Percentiles rank a stretch among this genome's conserved stretches.
Evolutionary conservation across 2,888 invertebrate genomes (phyloP).

Genomic region (Salticus scenicus): DNA sequence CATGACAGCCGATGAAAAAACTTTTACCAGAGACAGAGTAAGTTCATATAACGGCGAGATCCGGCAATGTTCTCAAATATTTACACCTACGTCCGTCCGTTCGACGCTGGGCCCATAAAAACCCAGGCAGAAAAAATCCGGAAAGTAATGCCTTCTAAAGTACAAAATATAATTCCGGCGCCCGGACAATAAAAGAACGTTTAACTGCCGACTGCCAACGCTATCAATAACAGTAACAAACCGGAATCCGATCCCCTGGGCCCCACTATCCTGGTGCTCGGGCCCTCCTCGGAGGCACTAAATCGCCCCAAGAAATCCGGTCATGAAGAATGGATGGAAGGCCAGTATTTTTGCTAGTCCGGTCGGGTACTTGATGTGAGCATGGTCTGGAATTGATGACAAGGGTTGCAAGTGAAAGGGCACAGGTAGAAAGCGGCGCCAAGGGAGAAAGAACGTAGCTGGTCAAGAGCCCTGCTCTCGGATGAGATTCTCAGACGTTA

Average conservation of each 20-base stretch:
- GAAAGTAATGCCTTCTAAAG: slow-evolving; percentile 58
- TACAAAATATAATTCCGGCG: slow-evolving; percentile 65
- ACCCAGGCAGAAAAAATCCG: slow-evolving; percentile 24
- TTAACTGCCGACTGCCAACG: slow-evolving; percentile 61
- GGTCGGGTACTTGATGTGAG: slow-evolving; percentile 56
- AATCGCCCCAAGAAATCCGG: slow-evolving; percentile 40
- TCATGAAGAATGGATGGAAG: slow-evolving; percentile 64
- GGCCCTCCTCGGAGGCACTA: slow-evolving; percentile 34
- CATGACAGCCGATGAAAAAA: neutral
- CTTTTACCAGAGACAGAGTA: neutral
- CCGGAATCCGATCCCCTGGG: slow-evolving; percentile 54
- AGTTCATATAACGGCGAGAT: slow-evolving; percentile 7
- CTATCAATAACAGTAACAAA: slow-evolving; percentile 69
- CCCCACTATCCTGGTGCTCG: slow-evolving; percentile 25
- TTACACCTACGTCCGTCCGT: slow-evolving; percentile 48
- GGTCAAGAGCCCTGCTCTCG: no score
- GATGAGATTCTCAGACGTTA: no score
- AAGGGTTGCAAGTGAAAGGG: slow-evolving; percentile 39
- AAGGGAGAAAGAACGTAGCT: slow-evolving; percentile 7
- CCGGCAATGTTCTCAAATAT: slow-evolving; percentile 51
- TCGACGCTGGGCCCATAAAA: neutral
- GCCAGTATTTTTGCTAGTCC: slow-evolving; percentile 51
- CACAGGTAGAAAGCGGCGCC: slow-evolving; percentile 28
- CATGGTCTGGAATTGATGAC: slow-evolving; percentile 54
- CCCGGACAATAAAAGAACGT: slow-evolving; percentile 64